phyloP scores from a whole-genome alignment of 1,140 invertebrate species.

The Apis laboriosa region DNA sequence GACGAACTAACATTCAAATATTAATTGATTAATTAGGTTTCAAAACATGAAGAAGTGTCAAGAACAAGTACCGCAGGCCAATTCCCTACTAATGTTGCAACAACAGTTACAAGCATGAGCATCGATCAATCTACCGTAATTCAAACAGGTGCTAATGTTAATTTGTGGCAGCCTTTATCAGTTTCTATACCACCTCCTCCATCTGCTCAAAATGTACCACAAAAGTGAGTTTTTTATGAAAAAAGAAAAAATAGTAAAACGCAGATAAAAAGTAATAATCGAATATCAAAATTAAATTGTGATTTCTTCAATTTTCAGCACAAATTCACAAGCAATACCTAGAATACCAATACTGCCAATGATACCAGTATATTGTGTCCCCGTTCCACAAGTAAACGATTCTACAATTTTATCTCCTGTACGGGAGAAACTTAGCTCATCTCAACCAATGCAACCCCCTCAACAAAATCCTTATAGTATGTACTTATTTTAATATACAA shows the following conservation, averaged over 20 bases:
- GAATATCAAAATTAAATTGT: background rate
- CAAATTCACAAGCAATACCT: conserved; percentile 48
- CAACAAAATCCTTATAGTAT: conserved; percentile 68
- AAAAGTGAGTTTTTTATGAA: conserved; percentile 51
- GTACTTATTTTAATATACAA: conserved; percentile 37
- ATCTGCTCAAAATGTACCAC: conserved; percentile 67
- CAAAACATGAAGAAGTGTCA: conserved; percentile 61
- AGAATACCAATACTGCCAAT: conserved; percentile 75
- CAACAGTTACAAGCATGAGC: conserved; percentile 52
- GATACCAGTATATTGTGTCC: conserved; percentile 84
- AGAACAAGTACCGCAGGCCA: conserved; percentile 48
- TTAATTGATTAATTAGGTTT: conserved; percentile 48
- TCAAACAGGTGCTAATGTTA: conserved; percentile 74
- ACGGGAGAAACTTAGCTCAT: conserved; percentile 65
- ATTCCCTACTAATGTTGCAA: conserved; percentile 40
- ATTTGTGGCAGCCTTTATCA: conserved; percentile 84
- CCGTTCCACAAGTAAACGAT: conserved; percentile 67
- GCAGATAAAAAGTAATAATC: too few relatives aligned
- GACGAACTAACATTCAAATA: background rate
- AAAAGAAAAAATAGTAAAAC: background rate
- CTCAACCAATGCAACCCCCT: conserved; percentile 49
- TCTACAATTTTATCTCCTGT: conserved; percentile 19
- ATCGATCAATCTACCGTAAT: conserved; percentile 55
- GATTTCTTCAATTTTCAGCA: conserved; percentile 36
- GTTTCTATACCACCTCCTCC: conserved; percentile 79